Base-by-base conservation (phyloP, 2,113 vertebrate species). In the Dendropsophus ebraccatus region DNA sequence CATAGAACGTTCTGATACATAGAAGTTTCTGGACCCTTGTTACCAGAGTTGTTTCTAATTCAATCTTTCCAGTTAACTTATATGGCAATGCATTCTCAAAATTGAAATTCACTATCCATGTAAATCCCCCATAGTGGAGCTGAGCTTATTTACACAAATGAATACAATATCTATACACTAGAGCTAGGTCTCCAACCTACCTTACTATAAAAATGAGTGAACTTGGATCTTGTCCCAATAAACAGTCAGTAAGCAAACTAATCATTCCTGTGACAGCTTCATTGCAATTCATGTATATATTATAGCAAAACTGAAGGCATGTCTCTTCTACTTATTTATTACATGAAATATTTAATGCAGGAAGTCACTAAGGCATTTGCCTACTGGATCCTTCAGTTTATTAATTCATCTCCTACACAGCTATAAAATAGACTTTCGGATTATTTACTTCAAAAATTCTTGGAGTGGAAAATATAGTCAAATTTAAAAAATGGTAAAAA, bases 251-350 rank as follows among this genome's bases (percentile, higher is more conserved):
- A 73, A n/a, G 41, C 41, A 73, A 45, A 47, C 1, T 19, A 35
- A 16, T 37, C 4, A 19, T 70, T 70, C 16, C 16, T 70, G 28
- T 37, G 19, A 70, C 32, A 35, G 67, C 41, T 47, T 74, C 70
- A 52, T 77, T 77, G 21, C 28, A 50, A 77, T 54, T 52, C 49
- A 54, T 54, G 75, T 32, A 77, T 77, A 77, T 52, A 77, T 52
- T 77, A 52, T 52, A 52, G 47, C 49, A 77, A 23, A 32, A 77
- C 47, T 77, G 75, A 54, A 32, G 30, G 28, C 28, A 32, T 52
- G 47, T 76, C 45, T 49, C 74, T 52, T 76, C 25, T 50, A 76
- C 47, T 52, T 76, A 76, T 76, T 74, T 74, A 52, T 28, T 30
- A 52, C 25, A 30, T 76, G 47, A 76, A 76, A 76, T 76, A 76